These are phyloP conservation scores for Taxidea taxus DNA, from an alignment of 2,113 vertebrate genomes.

Conservation along the genomic window DNA sequence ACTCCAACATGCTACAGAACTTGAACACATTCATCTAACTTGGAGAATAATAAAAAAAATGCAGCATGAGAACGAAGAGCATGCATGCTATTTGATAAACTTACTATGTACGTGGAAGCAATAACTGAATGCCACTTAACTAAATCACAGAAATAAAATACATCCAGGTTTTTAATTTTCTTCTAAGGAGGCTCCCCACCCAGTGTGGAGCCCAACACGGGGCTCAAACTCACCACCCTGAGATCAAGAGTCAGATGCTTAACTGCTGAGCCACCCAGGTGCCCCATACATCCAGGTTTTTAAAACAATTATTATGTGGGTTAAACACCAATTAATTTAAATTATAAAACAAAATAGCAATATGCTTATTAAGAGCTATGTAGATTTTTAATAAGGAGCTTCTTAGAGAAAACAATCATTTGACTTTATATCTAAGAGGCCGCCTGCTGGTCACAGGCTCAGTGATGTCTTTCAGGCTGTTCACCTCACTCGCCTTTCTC, in stretches of 20 bases:
- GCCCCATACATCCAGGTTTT: neutral
- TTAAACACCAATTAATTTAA: neutral
- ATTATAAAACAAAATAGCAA: neutral
- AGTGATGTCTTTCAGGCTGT: neutral
- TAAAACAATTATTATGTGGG: neutral
- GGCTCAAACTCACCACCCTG: neutral
- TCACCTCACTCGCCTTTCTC: neutral
- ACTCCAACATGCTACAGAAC: neutral
- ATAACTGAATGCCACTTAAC: neutral
- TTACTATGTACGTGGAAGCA: neutral
- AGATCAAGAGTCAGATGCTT: neutral
- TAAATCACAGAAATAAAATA: neutral
- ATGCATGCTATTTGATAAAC: neutral
- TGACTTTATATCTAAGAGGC: neutral
- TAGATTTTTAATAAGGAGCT: neutral
- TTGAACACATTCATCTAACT: neutral
- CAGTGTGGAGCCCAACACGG: neutral
- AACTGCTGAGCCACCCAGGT: neutral
- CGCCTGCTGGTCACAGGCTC: neutral
- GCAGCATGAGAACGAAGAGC: neutral
- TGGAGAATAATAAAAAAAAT: neutral
- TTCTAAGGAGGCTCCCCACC: neutral
- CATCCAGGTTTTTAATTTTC: neutral
- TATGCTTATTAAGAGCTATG: neutral
- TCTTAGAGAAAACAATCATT: neutral